phyloP scores from a whole-genome alignment of 1,140 invertebrate species.

The Venturia canescens region DNA sequence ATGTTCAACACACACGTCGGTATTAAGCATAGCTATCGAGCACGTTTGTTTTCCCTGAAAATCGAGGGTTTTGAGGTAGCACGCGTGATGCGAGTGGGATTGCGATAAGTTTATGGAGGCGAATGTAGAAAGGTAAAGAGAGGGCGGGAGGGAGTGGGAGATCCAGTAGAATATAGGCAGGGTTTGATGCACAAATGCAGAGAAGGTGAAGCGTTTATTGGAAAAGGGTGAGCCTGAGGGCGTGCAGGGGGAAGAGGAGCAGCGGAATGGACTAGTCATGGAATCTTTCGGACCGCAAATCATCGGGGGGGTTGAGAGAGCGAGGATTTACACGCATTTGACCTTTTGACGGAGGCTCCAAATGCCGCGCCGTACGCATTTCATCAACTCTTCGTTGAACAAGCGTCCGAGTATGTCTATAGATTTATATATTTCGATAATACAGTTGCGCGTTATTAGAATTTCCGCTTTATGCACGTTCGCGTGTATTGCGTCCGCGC shows the following conservation, averaged over 20 bases:
- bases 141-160: neutral
- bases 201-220: slow-evolving; percentile 29
- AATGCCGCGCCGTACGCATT: slow-evolving; percentile 51
- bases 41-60: neutral
- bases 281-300: slow-evolving; percentile 36
- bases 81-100: neutral
- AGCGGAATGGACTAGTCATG: neutral
- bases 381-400: neutral
- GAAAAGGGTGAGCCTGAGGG: neutral
- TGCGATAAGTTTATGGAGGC: no score
- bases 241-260: neutral
- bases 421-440: neutral
- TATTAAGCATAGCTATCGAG: neutral
- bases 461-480: no score
- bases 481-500: no score
- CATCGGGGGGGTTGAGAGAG: slow-evolving; percentile 8
- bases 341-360: slow-evolving; percentile 64
- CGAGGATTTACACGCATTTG: slow-evolving; percentile 67
- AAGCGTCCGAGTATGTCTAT: neutral
- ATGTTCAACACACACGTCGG: neutral
- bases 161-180: neutral
- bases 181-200: neutral
- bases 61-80: neutral
- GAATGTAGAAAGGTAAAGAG: neutral
- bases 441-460: no score